phyloP scores from a whole-genome alignment of 2,888 invertebrate species.

The Eristalis arbustorum region DNA sequence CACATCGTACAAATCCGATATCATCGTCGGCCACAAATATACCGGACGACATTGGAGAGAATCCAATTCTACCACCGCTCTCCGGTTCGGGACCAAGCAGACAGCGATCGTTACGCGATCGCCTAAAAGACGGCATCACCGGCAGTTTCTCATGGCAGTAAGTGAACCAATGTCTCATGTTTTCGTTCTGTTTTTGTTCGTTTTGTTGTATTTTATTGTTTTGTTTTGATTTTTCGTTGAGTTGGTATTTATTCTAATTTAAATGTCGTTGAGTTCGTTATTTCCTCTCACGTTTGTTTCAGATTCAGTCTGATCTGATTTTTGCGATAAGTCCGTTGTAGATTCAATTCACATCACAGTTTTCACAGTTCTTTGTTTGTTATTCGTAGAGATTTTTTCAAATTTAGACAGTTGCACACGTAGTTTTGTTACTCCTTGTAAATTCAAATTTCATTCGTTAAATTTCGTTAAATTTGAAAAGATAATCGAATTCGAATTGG shows the following conservation, averaged over 20 bases:
- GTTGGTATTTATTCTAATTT: neutral
- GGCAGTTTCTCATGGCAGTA: slow-evolving; percentile 91
- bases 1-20: slow-evolving; percentile 69
- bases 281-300: too few relatives aligned
- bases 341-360: slow-evolving; percentile 28
- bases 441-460: neutral
- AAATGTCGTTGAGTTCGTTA: too few relatives aligned
- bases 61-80: slow-evolving; percentile 77
- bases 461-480: neutral
- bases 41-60: slow-evolving; percentile 75
- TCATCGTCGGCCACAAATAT: slow-evolving; percentile 78
- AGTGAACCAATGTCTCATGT: slow-evolving; percentile 77
- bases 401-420: slow-evolving; percentile 57
- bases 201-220: slow-evolving; percentile 24
- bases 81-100: slow-evolving; percentile 83
- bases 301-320: neutral
- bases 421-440: slow-evolving; percentile 34
- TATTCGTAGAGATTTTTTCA: slow-evolving; percentile 33
- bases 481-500: slow-evolving; percentile 27
- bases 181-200: slow-evolving; percentile 36
- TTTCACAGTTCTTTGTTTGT: slow-evolving; percentile 26
- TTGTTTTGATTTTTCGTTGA: slow-evolving; percentile 14
- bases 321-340: neutral
- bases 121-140: slow-evolving; percentile 89
- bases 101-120: slow-evolving; percentile 89